A percentile compares a stretch with the other conserved stretches of the same genome.
phyloP scores from a whole-genome alignment of 2,113 vertebrate genomes.

The Siniperca chuatsi region DNA sequence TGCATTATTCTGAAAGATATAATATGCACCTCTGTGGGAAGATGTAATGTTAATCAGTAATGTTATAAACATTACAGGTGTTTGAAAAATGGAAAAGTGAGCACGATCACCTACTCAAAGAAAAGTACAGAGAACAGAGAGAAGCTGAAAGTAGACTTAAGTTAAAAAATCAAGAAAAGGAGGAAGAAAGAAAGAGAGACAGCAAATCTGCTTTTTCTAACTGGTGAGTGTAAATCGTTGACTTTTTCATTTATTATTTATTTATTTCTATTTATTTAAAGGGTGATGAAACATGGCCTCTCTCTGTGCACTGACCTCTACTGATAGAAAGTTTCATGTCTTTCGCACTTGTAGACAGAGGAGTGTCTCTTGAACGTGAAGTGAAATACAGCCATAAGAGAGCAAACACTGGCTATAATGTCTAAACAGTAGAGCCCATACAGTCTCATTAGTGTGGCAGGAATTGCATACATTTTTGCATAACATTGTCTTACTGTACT shows the following conservation, averaged over 20 bases:
- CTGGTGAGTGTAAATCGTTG: conserved; percentile 84
- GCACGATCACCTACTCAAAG: conserved; percentile 85
- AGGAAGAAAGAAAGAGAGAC: conserved; percentile 86
- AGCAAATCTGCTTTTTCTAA: conserved; percentile 86
- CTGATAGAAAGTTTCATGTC: background rate
- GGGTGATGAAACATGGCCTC: background rate
- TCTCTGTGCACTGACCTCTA: background rate
- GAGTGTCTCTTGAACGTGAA: background rate
- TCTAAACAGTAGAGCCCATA: background rate
- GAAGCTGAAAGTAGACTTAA: conserved; percentile 84
- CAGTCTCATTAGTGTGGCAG: background rate
- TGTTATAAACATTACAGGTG: conserved; percentile 79
- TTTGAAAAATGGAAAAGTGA: conserved; percentile 94
- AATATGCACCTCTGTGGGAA: background rate
- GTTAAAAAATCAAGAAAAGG: conserved; percentile 83
- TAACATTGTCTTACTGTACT: background rate
- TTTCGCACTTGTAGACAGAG: too few species aligned
- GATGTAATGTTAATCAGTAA: background rate
- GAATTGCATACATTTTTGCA: background rate
- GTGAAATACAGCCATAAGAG: background rate
- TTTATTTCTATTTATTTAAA: background rate
- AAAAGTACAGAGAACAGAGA: conserved; percentile 85
- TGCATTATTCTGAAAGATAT: background rate
- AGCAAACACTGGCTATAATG: background rate
- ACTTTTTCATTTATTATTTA: background rate